These are phyloP conservation scores for Hyalella azteca DNA, from an alignment of 2,888 invertebrate genomes.

Conservation along the genomic window DNA sequence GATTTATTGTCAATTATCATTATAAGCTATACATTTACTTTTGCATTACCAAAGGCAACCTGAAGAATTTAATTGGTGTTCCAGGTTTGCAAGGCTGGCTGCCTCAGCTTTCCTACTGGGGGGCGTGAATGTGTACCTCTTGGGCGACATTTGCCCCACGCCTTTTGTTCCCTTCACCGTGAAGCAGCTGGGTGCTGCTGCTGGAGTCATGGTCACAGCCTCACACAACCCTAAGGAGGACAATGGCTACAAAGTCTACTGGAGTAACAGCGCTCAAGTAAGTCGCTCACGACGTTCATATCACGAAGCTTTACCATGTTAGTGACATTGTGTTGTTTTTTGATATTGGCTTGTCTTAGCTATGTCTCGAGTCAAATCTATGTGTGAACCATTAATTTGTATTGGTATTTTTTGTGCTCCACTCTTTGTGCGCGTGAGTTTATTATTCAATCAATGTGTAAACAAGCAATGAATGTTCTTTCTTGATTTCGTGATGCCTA, in stretches of 20 bases:
- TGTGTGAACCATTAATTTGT: no score
- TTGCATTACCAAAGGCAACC: no score
- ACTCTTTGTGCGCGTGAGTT: no score
- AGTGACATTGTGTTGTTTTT: background rate
- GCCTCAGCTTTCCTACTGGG: conserved; percentile 80
- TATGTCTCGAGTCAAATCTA: no score
- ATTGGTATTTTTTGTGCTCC: no score
- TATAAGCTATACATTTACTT: no score
- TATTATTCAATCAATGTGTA: no score
- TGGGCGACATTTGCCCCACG: conserved; percentile 82
- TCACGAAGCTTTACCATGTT: background rate
- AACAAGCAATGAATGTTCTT: no score
- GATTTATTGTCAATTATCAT: no score
- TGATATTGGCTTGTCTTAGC: background rate
- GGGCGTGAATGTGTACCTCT: conserved; percentile 81
- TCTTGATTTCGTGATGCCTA: no score
- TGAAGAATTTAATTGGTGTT: no score
- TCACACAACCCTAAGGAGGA: conserved; percentile 96
- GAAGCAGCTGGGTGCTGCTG: conserved; percentile 74
- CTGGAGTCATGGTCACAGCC: conserved; percentile 93
- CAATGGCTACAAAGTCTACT: conserved; percentile 98
- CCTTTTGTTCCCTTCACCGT: conserved; percentile 92
- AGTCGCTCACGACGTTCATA: conserved; percentile 38
- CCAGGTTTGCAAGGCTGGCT: conserved; percentile 57
- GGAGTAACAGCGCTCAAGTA: conserved; percentile 87